Evolutionary conservation across 2,113 vertebrate genomes (phyloP).

Genomic region (Oenanthe melanoleuca): DNA sequence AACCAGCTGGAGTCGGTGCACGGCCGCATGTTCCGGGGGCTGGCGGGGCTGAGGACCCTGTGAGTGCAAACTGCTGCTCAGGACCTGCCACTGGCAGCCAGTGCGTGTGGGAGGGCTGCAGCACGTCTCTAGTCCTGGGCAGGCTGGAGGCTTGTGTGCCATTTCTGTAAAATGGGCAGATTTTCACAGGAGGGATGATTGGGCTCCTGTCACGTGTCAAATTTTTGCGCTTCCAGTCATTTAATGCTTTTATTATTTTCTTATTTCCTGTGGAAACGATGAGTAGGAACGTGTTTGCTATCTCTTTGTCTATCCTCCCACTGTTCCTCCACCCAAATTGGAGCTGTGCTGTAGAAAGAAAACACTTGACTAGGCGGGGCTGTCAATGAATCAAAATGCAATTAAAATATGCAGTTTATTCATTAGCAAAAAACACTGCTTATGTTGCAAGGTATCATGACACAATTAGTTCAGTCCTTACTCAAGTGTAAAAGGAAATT

Average conservation of each 20-base stretch:
- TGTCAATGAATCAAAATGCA: background rate
- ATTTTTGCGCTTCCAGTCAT: background rate
- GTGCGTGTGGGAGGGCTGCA: background rate
- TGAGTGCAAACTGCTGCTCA: conserved; percentile 70
- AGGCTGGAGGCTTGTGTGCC: background rate
- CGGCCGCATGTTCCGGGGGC: conserved; percentile 88
- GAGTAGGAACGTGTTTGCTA: background rate
- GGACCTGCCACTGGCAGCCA: background rate
- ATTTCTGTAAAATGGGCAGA: background rate
- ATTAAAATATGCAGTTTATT: background rate
- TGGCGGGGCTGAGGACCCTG: conserved; percentile 90
- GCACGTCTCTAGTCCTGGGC: background rate
- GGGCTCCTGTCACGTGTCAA: background rate
- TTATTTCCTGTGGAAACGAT: background rate
- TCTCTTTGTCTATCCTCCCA: background rate
- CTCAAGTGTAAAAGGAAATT: background rate
- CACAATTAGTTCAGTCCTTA: background rate
- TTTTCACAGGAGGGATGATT: background rate
- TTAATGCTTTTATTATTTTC: background rate
- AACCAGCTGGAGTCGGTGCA: conserved; percentile 90
- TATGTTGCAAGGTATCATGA: background rate
- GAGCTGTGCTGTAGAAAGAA: background rate
- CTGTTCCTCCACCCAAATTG: background rate
- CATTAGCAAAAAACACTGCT: background rate
- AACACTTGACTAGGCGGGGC: background rate